These are phyloP conservation scores for Tinea semifulvella DNA, from an alignment of 2,888 invertebrate genomes.

Conservation along the genomic window DNA sequence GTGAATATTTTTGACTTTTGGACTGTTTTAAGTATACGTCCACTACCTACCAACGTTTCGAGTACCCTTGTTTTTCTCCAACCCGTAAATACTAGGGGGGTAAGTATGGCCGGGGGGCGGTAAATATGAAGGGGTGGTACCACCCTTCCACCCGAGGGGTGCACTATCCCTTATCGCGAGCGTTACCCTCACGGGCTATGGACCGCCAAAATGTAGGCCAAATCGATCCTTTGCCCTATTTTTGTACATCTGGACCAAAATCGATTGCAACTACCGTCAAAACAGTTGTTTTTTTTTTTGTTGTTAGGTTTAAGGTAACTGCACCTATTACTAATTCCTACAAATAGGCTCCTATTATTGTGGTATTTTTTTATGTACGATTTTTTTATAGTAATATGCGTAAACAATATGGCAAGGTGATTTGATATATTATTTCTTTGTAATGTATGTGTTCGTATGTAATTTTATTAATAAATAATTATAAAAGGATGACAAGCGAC, in stretches of 20 bases:
- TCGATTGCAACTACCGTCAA: slow-evolving; percentile 41
- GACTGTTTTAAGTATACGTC: too few species aligned
- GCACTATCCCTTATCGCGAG: slow-evolving; percentile 67
- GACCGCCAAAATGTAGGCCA: slow-evolving; percentile 64
- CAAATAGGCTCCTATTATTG: not conserved
- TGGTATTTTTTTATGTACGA: too few species aligned
- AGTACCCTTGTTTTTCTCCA: slow-evolving; percentile 68
- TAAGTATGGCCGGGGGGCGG: slow-evolving; percentile 67
- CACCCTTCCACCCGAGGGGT: slow-evolving; percentile 41
- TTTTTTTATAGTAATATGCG: too few species aligned
- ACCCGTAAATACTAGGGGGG: slow-evolving; percentile 67
- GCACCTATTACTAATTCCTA: not conserved
- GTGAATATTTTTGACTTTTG: too few species aligned
- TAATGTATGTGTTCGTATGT: too few species aligned
- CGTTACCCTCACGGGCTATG: slow-evolving; percentile 60
- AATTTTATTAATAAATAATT: too few species aligned
- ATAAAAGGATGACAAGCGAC: too few species aligned
- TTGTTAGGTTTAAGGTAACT: not conserved
- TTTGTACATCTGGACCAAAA: slow-evolving; percentile 65
- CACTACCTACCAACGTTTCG: too few species aligned
- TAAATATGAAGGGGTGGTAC: slow-evolving; percentile 55
- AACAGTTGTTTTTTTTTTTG: slow-evolving; percentile 25
- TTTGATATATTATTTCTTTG: too few species aligned
- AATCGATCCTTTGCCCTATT: slow-evolving; percentile 65
- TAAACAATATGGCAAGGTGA: too few species aligned